phyloP scores from a whole-genome alignment of 2,113 vertebrate species.

The Seriola quinqueradiata region DNA sequence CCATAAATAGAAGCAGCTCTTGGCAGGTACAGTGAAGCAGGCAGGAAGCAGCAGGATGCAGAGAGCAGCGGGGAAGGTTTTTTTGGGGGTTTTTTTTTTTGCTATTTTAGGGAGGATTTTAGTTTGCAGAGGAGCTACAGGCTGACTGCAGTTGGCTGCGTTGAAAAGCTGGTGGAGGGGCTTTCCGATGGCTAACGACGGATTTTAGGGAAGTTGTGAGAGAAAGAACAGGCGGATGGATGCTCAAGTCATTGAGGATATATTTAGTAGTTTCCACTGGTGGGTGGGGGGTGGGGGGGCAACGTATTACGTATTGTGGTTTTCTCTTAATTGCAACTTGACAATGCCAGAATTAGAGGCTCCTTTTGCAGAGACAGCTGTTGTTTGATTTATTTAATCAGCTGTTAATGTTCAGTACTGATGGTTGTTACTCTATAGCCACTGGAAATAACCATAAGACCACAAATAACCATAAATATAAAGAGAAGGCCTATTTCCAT shows the following conservation, averaged over 20 bases:
- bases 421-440: neutral
- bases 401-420: neutral
- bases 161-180: too few species aligned
- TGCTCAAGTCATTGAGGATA: neutral
- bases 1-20: conserved; percentile 56
- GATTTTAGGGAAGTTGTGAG: conserved; percentile 5
- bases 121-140: too few species aligned
- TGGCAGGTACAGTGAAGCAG: conserved; percentile 50
- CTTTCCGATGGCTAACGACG: neutral
- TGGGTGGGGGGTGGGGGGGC: neutral
- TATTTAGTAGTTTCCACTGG: conserved; percentile 12
- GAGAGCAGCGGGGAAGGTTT: neutral
- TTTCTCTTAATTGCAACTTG: neutral
- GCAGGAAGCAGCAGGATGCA: conserved; percentile 25
- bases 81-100: neutral
- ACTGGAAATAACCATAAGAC: neutral
- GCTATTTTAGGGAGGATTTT: neutral
- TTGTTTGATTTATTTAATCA: neutral
- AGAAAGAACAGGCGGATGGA: neutral
- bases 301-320: neutral
- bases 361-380: neutral
- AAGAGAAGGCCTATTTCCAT: neutral
- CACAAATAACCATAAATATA: neutral
- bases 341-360: neutral
- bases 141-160: too few species aligned